Conservation (phyloP, 2,888 invertebrate species). For the Holacanthella duospinosa region DNA sequence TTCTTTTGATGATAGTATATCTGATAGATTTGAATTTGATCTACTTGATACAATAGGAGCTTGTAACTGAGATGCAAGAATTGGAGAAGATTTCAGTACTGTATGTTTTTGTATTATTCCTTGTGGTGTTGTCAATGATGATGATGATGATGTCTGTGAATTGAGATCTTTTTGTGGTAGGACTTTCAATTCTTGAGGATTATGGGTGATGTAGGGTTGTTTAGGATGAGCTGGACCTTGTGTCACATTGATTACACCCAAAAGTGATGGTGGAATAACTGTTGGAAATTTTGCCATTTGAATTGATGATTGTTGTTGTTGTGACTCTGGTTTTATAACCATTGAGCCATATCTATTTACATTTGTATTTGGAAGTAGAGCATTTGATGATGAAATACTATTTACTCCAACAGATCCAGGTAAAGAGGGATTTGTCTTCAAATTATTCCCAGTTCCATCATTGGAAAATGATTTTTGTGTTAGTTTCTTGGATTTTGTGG, state of each 20-base stretch:
- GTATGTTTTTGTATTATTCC: neutral
- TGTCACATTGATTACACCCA: conserved; percentile 8
- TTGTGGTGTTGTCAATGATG: neutral
- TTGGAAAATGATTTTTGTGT: neutral
- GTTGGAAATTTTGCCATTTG: conserved; percentile 27
- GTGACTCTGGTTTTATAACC: neutral
- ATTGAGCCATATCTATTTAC: neutral
- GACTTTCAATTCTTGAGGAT: conserved; percentile 1
- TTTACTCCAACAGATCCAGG: too few relatives aligned
- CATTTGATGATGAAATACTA: neutral
- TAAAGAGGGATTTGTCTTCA: too few relatives aligned
- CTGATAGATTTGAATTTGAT: neutral
- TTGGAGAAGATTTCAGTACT: conserved; percentile 29
- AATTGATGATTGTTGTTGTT: conserved; percentile 14
- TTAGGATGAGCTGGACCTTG: neutral
- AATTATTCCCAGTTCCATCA: conserved; percentile 5
- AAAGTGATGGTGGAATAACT: conserved; percentile 20
- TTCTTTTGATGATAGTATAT: too few relatives aligned
- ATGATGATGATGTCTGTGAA: neutral
- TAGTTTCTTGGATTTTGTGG: neutral
- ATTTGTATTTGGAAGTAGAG: conserved; percentile 7
- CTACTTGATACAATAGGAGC: conserved; percentile 12
- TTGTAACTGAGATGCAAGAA: conserved; percentile 35
- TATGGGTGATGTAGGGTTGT: neutral
- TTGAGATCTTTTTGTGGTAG: conserved; percentile 8